phyloP scores from a whole-genome alignment of 2,888 invertebrate species.

The Argynnis bischoffii region DNA sequence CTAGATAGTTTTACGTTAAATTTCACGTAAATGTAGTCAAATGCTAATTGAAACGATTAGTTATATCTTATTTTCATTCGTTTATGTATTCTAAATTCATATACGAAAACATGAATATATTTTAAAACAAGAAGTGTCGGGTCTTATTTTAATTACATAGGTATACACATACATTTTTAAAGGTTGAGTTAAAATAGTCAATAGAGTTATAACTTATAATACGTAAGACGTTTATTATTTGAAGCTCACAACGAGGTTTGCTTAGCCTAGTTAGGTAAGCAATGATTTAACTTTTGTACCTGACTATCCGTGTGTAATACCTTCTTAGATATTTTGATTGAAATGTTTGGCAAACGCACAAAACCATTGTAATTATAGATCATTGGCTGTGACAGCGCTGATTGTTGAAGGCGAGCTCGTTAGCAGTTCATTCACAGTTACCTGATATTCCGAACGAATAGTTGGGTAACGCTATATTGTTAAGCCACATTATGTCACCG shows the following conservation, averaged over 20 bases:
- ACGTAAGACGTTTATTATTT: no score
- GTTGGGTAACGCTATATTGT: slow-evolving; percentile 55
- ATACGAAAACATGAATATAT: not conserved
- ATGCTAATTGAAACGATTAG: no score
- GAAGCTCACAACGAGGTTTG: no score
- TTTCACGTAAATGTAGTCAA: no score
- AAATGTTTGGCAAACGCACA: slow-evolving; percentile 41
- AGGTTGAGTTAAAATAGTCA: not conserved
- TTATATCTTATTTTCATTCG: no score
- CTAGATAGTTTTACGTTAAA: no score
- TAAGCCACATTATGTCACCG: slow-evolving; percentile 54
- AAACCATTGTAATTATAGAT: slow-evolving; percentile 40
- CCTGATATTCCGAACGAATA: slow-evolving; percentile 70
- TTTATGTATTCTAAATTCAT: not conserved
- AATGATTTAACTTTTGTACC: not conserved
- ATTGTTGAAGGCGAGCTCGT: slow-evolving; percentile 37
- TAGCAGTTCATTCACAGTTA: slow-evolving; percentile 48
- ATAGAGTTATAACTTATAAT: not conserved
- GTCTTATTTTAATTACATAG: not conserved
- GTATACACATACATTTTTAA: not conserved
- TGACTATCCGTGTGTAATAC: slow-evolving; percentile 26
- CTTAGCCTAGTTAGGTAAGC: not conserved
- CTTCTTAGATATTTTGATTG: slow-evolving; percentile 40
- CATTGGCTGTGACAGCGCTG: slow-evolving; percentile 38
- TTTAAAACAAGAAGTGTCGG: not conserved